Evolutionary conservation across 2,888 invertebrate genomes (phyloP), one percentile per base, ranked within the genome.

Genomic region (Hemaris fuciformis): DNA sequence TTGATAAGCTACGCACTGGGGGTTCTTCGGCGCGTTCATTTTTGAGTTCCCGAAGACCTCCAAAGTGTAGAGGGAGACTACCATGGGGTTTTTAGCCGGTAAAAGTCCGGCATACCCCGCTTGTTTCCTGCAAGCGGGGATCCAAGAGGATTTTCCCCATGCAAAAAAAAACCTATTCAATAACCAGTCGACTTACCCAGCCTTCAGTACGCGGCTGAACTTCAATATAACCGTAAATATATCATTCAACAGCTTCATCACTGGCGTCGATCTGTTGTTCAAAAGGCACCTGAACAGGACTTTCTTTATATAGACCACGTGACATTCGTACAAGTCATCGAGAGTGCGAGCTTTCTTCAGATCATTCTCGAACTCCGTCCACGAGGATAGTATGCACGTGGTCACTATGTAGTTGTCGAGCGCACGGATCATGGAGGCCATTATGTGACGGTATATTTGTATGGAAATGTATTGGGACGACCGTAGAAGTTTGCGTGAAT

Each of bases 331-430:
- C 15, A 97, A 86, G 65, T 95, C 95, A 74, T 97, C 97, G 7
- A 97, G 81, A 0, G 95, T 95, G 20, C 93, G 89, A 0, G 95
- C 95, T 58, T 93, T 92, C 70, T 93, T 88, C 46, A 97, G 80
- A 72, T 95, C 95, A 64, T 94, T 94, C 72, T 96, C 95, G 67
- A 97, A 95, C 64, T 95, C 94, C 1, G 94, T 93, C 97, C 97
- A 97, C 1, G 96, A 95, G 0, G 94, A 93, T 59, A 96, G 94
- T 27, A 97, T 89, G 27, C 96, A 96, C 59, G 95, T 96, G 0
- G 96, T 95, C 0, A 95, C 95, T 60, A 97, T 94, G 79, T 97
- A 97, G 85, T 95, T 96, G 79, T 96, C 95, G 25, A 97, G 80
- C 0, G 96, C 95, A 63, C 95, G 94, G 48, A 97, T 93, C 77